A percentile compares a stretch with the other conserved stretches of the same genome.
Evolutionary conservation across 2,797 vertebrate species (phyloP).

Genomic region (Spinus olivaceus): DNA sequence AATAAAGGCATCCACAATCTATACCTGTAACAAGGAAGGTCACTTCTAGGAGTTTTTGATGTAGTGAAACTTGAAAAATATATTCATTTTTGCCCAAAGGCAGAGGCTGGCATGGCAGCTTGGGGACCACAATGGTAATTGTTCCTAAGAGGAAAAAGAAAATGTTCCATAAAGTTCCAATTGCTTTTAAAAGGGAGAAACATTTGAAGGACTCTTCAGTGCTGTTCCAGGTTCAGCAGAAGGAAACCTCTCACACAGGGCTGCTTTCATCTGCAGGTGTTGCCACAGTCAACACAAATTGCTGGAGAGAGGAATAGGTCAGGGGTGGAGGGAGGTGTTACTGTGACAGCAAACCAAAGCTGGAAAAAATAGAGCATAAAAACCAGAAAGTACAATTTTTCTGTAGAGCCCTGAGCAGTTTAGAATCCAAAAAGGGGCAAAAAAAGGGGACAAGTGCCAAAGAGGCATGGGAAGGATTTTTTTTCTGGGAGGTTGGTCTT

Average conservation of each 20-base stretch:
- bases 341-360: slow-evolving; percentile 19
- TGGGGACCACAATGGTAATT: slow-evolving; percentile 40
- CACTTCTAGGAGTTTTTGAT: slow-evolving; percentile 52
- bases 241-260: slow-evolving; percentile 37
- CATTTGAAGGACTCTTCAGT: slow-evolving; percentile 59
- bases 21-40: slow-evolving; percentile 53
- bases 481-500: slow-evolving; percentile 30
- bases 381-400: background rate
- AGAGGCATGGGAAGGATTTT: background rate
- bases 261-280: slow-evolving; percentile 50
- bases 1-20: slow-evolving; percentile 44
- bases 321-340: slow-evolving; percentile 14
- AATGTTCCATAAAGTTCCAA: slow-evolving; percentile 54
- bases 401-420: background rate
- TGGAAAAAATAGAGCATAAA: background rate
- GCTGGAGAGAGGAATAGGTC: slow-evolving; percentile 26
- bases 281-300: slow-evolving; percentile 61
- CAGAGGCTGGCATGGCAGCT: slow-evolving; percentile 56
- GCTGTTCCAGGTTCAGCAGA: slow-evolving; percentile 31
- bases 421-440: background rate
- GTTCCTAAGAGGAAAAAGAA: slow-evolving; percentile 57
- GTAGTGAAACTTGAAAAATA: slow-evolving; percentile 51
- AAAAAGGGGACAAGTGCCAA: background rate
- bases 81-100: slow-evolving; percentile 69
- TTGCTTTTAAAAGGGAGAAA: slow-evolving; percentile 55